Conservation (phyloP, 2,888 invertebrate species). For the Vesta saturnalis region DNA sequence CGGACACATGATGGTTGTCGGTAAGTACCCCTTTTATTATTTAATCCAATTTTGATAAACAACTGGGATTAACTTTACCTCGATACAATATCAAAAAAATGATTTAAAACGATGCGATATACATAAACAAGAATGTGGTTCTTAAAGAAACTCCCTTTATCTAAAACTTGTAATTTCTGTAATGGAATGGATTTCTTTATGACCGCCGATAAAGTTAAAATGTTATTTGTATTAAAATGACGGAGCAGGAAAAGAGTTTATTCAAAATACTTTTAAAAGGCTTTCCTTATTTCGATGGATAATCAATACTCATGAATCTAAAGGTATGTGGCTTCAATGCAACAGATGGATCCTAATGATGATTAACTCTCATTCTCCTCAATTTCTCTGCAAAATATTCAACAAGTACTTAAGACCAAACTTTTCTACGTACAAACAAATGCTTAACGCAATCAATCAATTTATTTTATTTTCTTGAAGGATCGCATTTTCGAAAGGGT, state of each 20-base stretch:
- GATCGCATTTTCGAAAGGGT: too few species aligned
- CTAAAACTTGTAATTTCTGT: constrained; percentile 8
- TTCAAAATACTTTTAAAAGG: constrained; percentile 11
- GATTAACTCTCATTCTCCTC: constrained; percentile 11
- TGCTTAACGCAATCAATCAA: neutral
- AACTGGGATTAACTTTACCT: too few species aligned
- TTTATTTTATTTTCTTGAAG: neutral
- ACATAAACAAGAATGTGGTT: neutral
- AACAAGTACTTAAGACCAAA: constrained; percentile 11
- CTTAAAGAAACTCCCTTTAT: neutral
- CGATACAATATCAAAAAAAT: neutral
- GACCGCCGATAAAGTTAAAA: constrained; percentile 9
- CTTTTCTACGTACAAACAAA: neutral
- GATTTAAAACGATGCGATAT: neutral
- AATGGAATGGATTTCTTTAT: constrained; percentile 6
- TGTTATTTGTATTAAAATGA: constrained; percentile 13
- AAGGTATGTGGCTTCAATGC: constrained; percentile 16
- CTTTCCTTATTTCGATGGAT: constrained; percentile 9
- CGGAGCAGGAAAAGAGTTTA: neutral
- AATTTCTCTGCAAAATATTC: constrained; percentile 15
- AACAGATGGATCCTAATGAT: constrained; percentile 21
- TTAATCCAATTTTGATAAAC: neutral
- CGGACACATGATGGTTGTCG: constrained; percentile 74
- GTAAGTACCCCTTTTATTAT: constrained; percentile 54
- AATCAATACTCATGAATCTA: constrained; percentile 18